Conservation (phyloP, 2,888 invertebrate genomes). For the Emmelina monodactyla region DNA sequence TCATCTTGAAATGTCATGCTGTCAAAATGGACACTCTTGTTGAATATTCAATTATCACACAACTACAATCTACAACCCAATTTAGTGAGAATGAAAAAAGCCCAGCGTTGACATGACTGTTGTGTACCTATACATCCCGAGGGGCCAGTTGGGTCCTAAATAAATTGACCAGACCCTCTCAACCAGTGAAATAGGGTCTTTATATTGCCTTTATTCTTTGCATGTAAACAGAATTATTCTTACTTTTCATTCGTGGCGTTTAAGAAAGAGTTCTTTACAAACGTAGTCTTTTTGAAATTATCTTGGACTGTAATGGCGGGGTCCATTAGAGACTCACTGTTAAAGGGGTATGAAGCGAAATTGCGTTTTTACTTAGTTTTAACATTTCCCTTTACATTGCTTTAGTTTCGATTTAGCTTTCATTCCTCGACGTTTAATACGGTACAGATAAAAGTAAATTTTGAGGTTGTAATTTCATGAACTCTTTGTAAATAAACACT, state of each 20-base stretch:
- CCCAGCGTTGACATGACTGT: background rate
- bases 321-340: background rate
- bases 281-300: slow-evolving; percentile 1
- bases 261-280: slow-evolving; percentile 1
- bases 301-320: background rate
- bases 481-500: too few relatives aligned
- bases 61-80: too few relatives aligned
- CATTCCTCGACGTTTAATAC: too few relatives aligned
- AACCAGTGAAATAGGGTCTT: slow-evolving; percentile 27
- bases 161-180: slow-evolving; percentile 35
- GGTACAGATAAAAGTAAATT: too few relatives aligned
- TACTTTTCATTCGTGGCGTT: slow-evolving; percentile 3
- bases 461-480: too few relatives aligned
- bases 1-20: too few relatives aligned
- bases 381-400: too few relatives aligned
- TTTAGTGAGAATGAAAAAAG: slow-evolving; percentile 9
- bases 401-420: too few relatives aligned
- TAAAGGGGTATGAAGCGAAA: too few relatives aligned
- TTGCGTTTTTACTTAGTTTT: too few relatives aligned
- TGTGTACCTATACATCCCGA: slow-evolving; percentile 8
- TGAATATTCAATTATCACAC: too few relatives aligned
- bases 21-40: too few relatives aligned
- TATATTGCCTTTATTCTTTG: slow-evolving; percentile 33
- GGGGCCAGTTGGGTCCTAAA: slow-evolving; percentile 27
- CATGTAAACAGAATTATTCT: slow-evolving; percentile 24